phyloP scores from a whole-genome alignment of 2,888 invertebrate species.

The Xanthorhoe spadicearia region DNA sequence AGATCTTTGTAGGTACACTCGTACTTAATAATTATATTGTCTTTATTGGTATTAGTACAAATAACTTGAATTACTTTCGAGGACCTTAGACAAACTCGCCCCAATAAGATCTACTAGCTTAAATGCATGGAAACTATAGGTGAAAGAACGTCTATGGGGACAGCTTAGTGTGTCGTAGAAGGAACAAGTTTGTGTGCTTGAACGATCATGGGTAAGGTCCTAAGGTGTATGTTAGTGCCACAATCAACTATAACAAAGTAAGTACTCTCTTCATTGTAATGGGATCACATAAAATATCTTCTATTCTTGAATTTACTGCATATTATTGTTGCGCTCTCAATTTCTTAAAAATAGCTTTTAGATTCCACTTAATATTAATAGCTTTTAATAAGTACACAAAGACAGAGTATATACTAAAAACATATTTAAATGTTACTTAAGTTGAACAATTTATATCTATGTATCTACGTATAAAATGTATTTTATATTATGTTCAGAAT shows the following conservation, averaged over 20 bases:
- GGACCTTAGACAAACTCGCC: constrained; percentile 32
- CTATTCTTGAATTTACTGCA: constrained; percentile 69
- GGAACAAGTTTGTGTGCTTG: constrained; percentile 73
- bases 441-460: no score
- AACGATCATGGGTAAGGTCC: constrained; percentile 69
- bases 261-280: constrained; percentile 77
- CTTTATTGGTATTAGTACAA: not conserved
- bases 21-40: not conserved
- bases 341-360: constrained; percentile 35
- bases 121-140: constrained; percentile 76
- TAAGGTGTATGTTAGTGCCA: constrained; percentile 65
- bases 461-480: not conserved
- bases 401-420: not conserved
- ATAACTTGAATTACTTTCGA: constrained; percentile 37
- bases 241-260: constrained; percentile 68
- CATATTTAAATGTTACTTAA: not conserved
- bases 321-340: constrained; percentile 63
- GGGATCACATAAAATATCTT: constrained; percentile 74
- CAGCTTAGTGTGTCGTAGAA: constrained; percentile 81
- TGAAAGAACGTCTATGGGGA: constrained; percentile 66
- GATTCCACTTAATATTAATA: not conserved
- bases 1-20: not conserved
- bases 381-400: not conserved
- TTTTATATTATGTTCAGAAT: not conserved
- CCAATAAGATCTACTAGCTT: constrained; percentile 53